These are phyloP conservation scores for Notiomystis cincta DNA, from an alignment of 2,113 vertebrate species.

Conservation along the genomic window DNA sequence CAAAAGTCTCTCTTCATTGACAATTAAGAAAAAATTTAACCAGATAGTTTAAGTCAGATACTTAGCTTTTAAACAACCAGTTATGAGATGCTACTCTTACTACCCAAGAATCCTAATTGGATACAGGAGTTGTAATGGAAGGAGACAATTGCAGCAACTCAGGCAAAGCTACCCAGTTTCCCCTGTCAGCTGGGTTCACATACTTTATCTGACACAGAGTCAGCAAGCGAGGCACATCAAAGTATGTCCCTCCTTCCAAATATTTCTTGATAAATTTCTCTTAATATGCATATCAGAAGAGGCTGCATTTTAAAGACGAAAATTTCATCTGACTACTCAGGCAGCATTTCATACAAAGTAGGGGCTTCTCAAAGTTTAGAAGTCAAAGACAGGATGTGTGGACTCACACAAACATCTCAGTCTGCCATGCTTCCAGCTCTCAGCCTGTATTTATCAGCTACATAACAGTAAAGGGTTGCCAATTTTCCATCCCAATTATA, in stretches of 20 bases:
- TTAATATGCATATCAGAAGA: background rate
- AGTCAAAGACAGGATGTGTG: background rate
- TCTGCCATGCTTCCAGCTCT: background rate
- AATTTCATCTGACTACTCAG: background rate
- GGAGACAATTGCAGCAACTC: background rate
- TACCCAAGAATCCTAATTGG: background rate
- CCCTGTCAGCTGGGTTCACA: rapidly evolving
- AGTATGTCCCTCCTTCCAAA: background rate
- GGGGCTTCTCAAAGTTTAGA: background rate
- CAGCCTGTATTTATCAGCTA: background rate
- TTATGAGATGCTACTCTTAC: background rate
- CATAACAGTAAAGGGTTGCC: background rate
- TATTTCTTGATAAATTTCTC: background rate
- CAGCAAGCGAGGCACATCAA: background rate
- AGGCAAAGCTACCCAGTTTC: background rate
- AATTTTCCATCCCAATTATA: background rate
- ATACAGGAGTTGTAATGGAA: background rate
- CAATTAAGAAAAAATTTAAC: background rate
- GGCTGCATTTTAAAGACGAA: background rate
- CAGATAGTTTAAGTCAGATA: background rate
- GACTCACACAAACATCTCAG: background rate
- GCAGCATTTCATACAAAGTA: background rate
- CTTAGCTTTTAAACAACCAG: background rate
- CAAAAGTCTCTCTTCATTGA: background rate
- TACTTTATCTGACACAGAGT: background rate